Base-by-base conservation (phyloP, 2,797 vertebrate genomes). In the Coracias cyanogaster region DNA sequence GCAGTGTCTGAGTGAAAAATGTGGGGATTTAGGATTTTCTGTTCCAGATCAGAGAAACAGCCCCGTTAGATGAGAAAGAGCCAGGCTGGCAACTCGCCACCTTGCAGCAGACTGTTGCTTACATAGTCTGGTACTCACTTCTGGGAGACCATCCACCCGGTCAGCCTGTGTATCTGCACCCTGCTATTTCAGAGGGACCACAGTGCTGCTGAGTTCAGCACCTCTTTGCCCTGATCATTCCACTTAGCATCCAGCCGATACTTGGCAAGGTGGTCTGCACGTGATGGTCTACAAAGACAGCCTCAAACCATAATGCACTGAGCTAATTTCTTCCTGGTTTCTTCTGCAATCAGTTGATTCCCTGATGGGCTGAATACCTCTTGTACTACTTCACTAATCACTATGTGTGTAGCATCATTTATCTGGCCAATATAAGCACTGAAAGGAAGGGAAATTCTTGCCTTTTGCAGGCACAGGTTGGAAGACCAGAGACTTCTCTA, bases 21-120 rank as follows among this genome's bases (percentile, higher is more conserved):
- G 67, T 31, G 71, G 25, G 70, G 90, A 96, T 95, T 96, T 92
- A 77, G 89, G 88, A 81, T 94, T 94, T 96, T 92, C 82, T 82
- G 15, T 41, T 88, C 57, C 77, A 81, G 93, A 89, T 90, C 91
- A 78, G 69, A 88, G 89, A 20, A 79, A 87, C 65, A 71, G 79
- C 64, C 85, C 82, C 3, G 1, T 48, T 10, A 64, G 85, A 86
- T 0, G 28, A 66, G 65, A 80, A 1, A 62, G 64, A 71, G 66
- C 43, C 83, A 73, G 91, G 78, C 0, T 76, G 82, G 91, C 84
- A 64, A 58, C 66, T 60, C 1, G 51, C 77, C 94, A 89, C 95
- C 67, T 39, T 45, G 51, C 91, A 95, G 93, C 91, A 91, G 71
- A 69, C 94, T 90, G 70, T 91, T 92, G 83, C 71, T 79, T 64